Evolutionary conservation across 2,113 vertebrate genomes (phyloP).

Genomic region (Clarias batrachus): DNA sequence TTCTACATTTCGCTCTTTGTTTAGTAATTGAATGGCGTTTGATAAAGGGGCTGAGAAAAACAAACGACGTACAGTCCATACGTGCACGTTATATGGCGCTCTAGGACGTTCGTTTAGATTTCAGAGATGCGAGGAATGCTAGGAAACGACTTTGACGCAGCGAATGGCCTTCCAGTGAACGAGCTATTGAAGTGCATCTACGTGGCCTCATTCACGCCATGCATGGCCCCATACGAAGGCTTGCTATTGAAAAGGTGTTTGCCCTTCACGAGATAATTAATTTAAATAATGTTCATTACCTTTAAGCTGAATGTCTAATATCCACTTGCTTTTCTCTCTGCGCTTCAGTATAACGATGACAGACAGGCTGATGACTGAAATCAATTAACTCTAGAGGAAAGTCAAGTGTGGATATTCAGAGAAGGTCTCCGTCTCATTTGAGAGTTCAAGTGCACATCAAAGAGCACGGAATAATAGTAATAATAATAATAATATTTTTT

Average conservation of each 20-base stretch:
- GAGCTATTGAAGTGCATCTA: constrained; percentile 22
- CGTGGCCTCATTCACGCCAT: constrained; percentile 56
- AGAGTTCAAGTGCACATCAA: constrained; percentile 27
- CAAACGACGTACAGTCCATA: constrained; percentile 21
- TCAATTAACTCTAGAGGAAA: constrained; percentile 66
- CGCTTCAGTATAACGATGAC: constrained; percentile 47
- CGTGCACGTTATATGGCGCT: constrained; percentile 3
- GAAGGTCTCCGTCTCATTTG: constrained; percentile 42
- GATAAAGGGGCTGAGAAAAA: constrained; percentile 25
- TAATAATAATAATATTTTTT: too few relatives aligned
- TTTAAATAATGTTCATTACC: constrained; percentile 66
- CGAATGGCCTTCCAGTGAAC: constrained; percentile 19
- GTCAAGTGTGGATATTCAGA: constrained; percentile 63
- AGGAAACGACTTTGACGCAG: not conserved
- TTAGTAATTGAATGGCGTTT: constrained; percentile 51
- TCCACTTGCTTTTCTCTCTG: constrained; percentile 39
- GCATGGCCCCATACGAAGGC: constrained; percentile 61
- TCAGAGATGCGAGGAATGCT: not conserved
- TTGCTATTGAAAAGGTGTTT: constrained; percentile 66
- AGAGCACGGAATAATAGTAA: not conserved
- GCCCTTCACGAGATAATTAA: constrained; percentile 72
- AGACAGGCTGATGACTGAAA: constrained; percentile 64
- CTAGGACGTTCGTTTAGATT: constrained; percentile 27
- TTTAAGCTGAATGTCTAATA: constrained; percentile 59
- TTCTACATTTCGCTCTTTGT: constrained; percentile 37